Evolutionary conservation across 2,113 vertebrate genomes (phyloP), one percentile per base, ranked within the genome.

Genomic region (Muntiacus muntjak): DNA sequence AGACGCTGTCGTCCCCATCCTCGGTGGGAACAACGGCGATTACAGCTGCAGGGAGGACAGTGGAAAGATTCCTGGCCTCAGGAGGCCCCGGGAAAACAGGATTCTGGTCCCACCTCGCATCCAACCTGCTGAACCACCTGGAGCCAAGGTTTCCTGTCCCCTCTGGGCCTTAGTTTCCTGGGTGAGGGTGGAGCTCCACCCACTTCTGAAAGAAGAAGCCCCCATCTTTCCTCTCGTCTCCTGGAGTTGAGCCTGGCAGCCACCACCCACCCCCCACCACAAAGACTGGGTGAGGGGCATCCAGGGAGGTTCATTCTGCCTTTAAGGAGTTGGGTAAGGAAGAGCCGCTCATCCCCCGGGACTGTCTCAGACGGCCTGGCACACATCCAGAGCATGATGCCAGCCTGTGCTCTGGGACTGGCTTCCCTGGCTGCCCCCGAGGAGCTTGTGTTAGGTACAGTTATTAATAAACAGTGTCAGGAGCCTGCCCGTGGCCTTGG

Each of bases 381-480:
- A 3, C 21, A 10, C 43, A 6, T 15, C 91, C 94, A 7, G 45
- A 87, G 47, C 15, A 2, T 4, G 55, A 25, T 92, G 93, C 58
- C 97, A 95, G 74, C 94, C 40, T 55, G 74, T 23, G 58, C 54
- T 50, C 60, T n/a, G 97, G 84, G 95, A 78, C 95, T 36, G 84
- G 87, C 81, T 96, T 88, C 58, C 79, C 33, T 3, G 1, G 57
- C 71, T 30, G 85, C 58, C 86, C 86, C 50, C 0, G 0, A 76
- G 64, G 96, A 83, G 74, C 54, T 11, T 1, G 64, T 36, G 64
- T 21, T 28, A 23, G 15, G 23, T 13, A 23, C 15, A 21, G 79
- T 55, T 92, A 97, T 97, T 97, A 98, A 97, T 94, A 96, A 89
- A 89, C 95, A 86, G 82, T 5, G 6, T 71, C 36, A 21, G 85